These are phyloP conservation scores for Ophion ventricosus DNA, from an alignment of 2,888 invertebrate species.

Conservation along the genomic window DNA sequence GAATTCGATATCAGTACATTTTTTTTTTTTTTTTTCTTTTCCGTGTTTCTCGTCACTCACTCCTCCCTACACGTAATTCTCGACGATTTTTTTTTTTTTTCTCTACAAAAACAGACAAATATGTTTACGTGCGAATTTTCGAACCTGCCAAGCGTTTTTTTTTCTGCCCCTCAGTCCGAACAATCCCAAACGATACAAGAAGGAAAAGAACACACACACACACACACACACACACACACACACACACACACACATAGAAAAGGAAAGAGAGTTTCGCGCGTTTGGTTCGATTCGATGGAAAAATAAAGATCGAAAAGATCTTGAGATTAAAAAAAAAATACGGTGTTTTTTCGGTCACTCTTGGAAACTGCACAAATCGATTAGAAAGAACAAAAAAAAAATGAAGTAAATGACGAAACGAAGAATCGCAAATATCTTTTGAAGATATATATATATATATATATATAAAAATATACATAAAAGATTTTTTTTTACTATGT, in stretches of 20 bases:
- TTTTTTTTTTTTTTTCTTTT: constrained; percentile 24
- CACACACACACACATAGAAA: constrained; percentile 17
- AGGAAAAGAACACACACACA: too few relatives aligned
- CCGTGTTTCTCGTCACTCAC: constrained; percentile 12
- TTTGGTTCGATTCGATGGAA: constrained; percentile 21
- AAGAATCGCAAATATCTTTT: constrained; percentile 77
- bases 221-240: too few relatives aligned
- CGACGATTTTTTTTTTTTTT: not conserved
- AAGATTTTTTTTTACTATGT: constrained; percentile 78
- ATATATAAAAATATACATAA: not conserved
- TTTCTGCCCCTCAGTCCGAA: not conserved
- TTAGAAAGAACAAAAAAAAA: constrained; percentile 18
- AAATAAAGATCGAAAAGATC: constrained; percentile 23
- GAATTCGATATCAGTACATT: too few relatives aligned
- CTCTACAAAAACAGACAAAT: not conserved
- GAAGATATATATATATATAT: constrained; percentile 71
- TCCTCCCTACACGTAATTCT: not conserved
- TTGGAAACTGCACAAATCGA: constrained; percentile 55
- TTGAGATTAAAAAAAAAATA: constrained; percentile 31
- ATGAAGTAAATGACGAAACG: constrained; percentile 52
- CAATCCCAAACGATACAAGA: constrained; percentile 1
- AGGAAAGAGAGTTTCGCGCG: constrained; percentile 41
- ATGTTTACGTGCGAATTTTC: too few relatives aligned
- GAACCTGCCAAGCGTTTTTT: not conserved
- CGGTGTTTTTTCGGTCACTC: constrained; percentile 37